phyloP scores from a whole-genome alignment of 2,797 vertebrate genomes.

The Pantherophis vulpinus region DNA sequence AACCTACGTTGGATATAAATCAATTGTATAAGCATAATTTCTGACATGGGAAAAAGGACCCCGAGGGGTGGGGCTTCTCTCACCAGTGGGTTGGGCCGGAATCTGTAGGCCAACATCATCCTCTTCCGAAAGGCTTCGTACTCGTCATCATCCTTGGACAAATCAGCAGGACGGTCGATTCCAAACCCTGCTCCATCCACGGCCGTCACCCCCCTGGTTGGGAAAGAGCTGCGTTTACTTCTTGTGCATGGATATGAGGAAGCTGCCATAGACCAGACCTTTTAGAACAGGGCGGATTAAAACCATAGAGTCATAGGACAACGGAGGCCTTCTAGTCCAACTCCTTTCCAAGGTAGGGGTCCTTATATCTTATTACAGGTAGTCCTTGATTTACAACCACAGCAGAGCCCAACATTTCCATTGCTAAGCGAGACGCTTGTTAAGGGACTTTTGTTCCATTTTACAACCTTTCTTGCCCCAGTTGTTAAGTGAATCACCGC shows the following conservation, averaged over 20 bases:
- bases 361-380: neutral
- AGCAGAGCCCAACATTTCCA: neutral
- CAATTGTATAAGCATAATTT: neutral
- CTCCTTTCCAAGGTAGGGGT: neutral
- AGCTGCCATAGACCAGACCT: neutral
- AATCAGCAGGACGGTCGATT: slow-evolving; percentile 88
- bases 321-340: neutral
- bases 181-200: slow-evolving; percentile 91
- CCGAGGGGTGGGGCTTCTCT: neutral
- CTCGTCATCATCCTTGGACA: slow-evolving; percentile 87
- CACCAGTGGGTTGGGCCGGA: slow-evolving; percentile 96
- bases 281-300: neutral
- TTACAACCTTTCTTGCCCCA: neutral
- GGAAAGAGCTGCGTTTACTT: neutral
- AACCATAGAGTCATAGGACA: neutral
- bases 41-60: neutral
- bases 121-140: slow-evolving; percentile 95
- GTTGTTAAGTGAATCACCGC: neutral
- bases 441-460: neutral
- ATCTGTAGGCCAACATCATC: slow-evolving; percentile 98
- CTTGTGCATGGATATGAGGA: neutral
- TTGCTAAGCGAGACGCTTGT: neutral
- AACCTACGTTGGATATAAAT: neutral
- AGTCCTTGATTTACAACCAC: neutral
- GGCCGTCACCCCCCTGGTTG: slow-evolving; percentile 80